phyloP scores from a whole-genome alignment of 2,113 vertebrate species.

The Triplophysa dalaica region DNA sequence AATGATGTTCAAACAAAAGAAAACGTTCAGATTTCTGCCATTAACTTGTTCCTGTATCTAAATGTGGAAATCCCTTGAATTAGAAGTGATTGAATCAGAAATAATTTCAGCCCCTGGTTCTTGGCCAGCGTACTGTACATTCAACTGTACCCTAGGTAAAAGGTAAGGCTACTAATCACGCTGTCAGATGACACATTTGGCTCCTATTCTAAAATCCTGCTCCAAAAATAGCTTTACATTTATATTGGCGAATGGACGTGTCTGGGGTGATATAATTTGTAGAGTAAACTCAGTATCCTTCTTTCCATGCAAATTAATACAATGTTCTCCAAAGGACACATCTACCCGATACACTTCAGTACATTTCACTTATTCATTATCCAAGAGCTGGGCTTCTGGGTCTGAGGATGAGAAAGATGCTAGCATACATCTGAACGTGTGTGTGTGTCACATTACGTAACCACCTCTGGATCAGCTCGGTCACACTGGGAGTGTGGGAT shows the following conservation, averaged over 20 bases:
- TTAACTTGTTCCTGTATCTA: no score
- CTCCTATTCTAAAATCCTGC: background rate
- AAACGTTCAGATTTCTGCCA: no score
- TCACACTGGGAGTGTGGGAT: slow-evolving; percentile 29
- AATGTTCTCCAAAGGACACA: slow-evolving; percentile 19
- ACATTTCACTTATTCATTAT: slow-evolving; percentile 28
- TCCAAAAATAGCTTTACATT: background rate
- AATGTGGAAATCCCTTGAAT: slow-evolving; percentile 11
- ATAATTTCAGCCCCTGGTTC: no score
- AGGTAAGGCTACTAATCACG: background rate
- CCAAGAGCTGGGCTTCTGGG: slow-evolving; percentile 14
- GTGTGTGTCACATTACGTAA: slow-evolving; percentile 55
- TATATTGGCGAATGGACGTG: background rate
- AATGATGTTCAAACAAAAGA: no score
- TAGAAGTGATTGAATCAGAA: slow-evolving; percentile 6
- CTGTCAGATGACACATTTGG: background rate
- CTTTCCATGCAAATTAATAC: slow-evolving; percentile 12
- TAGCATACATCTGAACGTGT: slow-evolving; percentile 11
- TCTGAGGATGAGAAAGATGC: slow-evolving; percentile 26
- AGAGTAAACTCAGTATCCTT: background rate
- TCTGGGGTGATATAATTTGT: background rate
- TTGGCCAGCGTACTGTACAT: background rate
- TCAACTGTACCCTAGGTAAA: slow-evolving; percentile 42
- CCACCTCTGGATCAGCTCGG: slow-evolving; percentile 34
- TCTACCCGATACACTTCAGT: background rate